Base-by-base conservation (phyloP, 1,140 invertebrate species). In the Calephelis virginiensis region DNA sequence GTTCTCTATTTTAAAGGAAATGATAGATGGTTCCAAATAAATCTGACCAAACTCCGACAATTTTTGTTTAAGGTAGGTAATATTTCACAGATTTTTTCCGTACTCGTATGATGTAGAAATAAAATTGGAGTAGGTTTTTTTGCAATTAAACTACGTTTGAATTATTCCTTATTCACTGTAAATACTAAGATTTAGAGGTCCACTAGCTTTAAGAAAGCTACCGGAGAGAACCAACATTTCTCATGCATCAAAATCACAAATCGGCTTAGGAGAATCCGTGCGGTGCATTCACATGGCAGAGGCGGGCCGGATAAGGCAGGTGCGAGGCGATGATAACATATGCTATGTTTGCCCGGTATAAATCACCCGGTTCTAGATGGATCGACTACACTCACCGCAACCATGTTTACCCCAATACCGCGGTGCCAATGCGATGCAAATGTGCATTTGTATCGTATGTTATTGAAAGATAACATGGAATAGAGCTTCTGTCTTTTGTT, bases 171-270 rank as follows among this genome's bases (percentile, higher is more conserved):
- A 6, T 28, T 28, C 28, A 9, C 28, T 12, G 28, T 59, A 59
- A 59, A 59, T 59, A 17, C 8, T 28, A 12, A 59, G 53, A 28
- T 53, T 28, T 53, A 53, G 17, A 59, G 28, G 53, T 59, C 53
- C 53, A 59, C 53, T 59, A 59, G 37, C 53, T 59, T 59, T 12
- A 28, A 59, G 53, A 37, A 59, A 37, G 10, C 53, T 17, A 59
- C 53, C 53, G 50, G 17, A 38, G 53, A 28, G 37, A 59, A 59
- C 28, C 53, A 38, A 59, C 28, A 37, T 59, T 59, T 59, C 53
- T 38, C 53, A 59, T 59, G 53, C 53, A 59, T 59, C 53, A 59
- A 59, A 59, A 59, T 59, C 53, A 37, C 53, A 38, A 59, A 59
- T 59, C 53, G 28, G 53, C 53, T 59, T 59, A 59, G 53, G 53